These are phyloP conservation scores for Pyralis farinalis DNA, from an alignment of 2,888 invertebrate species.

Conservation along the genomic window DNA sequence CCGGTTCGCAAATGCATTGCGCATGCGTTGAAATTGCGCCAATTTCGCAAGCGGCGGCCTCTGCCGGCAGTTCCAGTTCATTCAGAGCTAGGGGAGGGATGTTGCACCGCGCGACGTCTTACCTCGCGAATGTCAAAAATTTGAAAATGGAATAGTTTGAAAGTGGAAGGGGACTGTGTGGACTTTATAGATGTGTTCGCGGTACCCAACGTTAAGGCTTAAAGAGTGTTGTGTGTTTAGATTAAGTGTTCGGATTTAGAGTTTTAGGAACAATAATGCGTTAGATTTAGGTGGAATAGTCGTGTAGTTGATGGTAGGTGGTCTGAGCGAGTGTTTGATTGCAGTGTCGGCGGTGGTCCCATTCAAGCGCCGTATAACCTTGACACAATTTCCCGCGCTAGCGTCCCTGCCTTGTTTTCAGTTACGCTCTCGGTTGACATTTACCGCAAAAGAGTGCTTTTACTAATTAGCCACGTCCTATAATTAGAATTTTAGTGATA, in stretches of 20 bases:
- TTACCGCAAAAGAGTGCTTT: constrained; percentile 56
- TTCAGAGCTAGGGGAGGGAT: constrained; percentile 56
- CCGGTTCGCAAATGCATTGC: constrained; percentile 60
- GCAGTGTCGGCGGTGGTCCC: constrained; percentile 55
- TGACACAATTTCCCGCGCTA: constrained; percentile 77
- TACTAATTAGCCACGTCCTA: constrained; percentile 41
- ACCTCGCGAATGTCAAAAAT: constrained; percentile 55
- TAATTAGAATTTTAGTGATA: constrained; percentile 19
- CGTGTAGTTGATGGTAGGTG: constrained; percentile 33
- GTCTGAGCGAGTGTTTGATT: constrained; percentile 40
- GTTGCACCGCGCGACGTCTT: constrained; percentile 58
- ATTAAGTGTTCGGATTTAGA: constrained; percentile 27
- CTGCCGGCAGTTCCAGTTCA: constrained; percentile 66
- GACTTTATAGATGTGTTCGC: constrained; percentile 28
- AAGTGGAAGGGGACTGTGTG: constrained; percentile 45
- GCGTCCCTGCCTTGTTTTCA: constrained; percentile 59
- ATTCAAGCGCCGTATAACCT: constrained; percentile 64
- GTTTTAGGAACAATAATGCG: constrained; percentile 19
- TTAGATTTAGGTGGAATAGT: constrained; percentile 17
- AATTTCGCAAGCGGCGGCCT: constrained; percentile 74
- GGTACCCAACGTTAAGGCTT: constrained; percentile 26
- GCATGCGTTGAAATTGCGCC: constrained; percentile 78
- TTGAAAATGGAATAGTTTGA: constrained; percentile 65
- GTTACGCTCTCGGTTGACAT: constrained; percentile 71
- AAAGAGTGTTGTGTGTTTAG: constrained; percentile 45